Evolutionary conservation across 2,888 invertebrate genomes (phyloP).

Genomic region (Allygus modestus): DNA sequence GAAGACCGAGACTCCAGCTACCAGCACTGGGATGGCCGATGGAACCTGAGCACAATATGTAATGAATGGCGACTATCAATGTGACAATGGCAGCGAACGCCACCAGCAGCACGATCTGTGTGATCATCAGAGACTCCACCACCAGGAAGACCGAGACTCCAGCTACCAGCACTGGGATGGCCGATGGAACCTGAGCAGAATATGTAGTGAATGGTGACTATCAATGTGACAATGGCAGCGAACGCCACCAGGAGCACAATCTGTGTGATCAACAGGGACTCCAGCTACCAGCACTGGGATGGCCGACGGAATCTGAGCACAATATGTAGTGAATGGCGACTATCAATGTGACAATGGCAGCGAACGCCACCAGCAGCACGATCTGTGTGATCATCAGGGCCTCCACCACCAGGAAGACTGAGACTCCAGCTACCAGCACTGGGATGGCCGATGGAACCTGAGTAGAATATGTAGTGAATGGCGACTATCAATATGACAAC

Average conservation of each 20-base stretch:
- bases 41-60: conserved; percentile 44
- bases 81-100: background rate
- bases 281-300: conserved; percentile 3
- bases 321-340: conserved; percentile 17
- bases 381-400: background rate
- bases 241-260: background rate
- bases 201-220: conserved; percentile 17
- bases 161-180: background rate
- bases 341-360: background rate
- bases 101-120: background rate
- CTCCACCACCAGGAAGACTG: conserved; percentile 14
- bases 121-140: background rate
- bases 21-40: conserved; percentile 22
- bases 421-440: background rate
- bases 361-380: background rate
- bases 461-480: conserved; percentile 31
- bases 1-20: background rate
- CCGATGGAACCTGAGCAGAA: conserved; percentile 47
- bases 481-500: background rate
- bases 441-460: conserved; percentile 44
- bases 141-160: conserved; percentile 7
- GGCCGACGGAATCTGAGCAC: conserved; percentile 33
- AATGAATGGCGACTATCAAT: conserved; percentile 1
- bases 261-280: background rate
- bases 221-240: background rate